Percentiles rank a stretch among this genome's conserved stretches.
These are phyloP conservation scores for Cantharis nigra DNA, from an alignment of 2,888 invertebrate species.

Conservation along the genomic window DNA sequence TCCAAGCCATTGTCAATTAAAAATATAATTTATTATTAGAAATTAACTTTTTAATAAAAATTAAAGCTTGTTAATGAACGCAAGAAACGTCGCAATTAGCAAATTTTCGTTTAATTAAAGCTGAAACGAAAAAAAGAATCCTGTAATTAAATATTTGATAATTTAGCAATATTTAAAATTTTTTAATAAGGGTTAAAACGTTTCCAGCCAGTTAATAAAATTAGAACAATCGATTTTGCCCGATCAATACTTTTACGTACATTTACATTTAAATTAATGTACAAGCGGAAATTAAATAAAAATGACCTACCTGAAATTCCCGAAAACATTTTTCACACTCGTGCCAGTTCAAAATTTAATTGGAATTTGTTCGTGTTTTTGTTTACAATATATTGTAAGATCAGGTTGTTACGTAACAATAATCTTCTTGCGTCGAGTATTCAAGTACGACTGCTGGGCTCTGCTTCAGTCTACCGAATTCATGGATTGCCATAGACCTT, in stretches of 20 bases:
- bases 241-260: neutral
- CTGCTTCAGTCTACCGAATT: neutral
- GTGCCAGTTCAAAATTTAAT: neutral
- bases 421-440: neutral
- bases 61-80: neutral
- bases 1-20: neutral
- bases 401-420: neutral
- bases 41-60: neutral
- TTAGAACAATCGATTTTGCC: neutral
- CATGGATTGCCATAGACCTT: neutral
- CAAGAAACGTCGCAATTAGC: neutral
- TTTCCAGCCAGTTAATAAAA: neutral
- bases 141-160: neutral
- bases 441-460: neutral
- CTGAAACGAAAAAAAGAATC: neutral
- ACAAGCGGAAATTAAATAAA: neutral
- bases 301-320: neutral
- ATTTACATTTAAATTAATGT: neutral
- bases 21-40: neutral
- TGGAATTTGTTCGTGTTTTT: neutral
- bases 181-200: neutral
- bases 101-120: neutral
- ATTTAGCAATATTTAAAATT: neutral
- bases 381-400: neutral
- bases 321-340: neutral